Evolutionary conservation across 23 tunicate species (phyloP), one percentile per base, ranked within the genome.

Genomic region (Ascidia mentula): DNA sequence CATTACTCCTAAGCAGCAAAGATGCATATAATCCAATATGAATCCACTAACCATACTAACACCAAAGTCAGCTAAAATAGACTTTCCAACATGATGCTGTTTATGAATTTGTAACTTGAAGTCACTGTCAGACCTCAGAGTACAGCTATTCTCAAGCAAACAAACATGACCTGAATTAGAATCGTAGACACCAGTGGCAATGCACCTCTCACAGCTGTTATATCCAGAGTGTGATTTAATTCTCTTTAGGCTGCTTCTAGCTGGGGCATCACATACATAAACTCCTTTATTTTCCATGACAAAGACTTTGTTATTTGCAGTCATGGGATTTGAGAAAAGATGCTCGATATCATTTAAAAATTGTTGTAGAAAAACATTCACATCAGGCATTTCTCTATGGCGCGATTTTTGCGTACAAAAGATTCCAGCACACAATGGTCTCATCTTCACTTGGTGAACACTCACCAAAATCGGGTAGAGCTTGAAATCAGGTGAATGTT

Each of bases 241-340:
- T 17, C 73, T 40, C 72, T 85, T 85, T 3, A 85, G 72, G 36
- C 71, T 71, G 2, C 78, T 34, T 15, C 89, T 46, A 34, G 89
- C 89, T n/a, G 89, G 89, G 34, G 89, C 89, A 78, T 85, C 89
- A 85, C 89, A 85, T 18, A 85, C 53, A 71, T 77, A 77, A n/a
- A 79, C 38, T 20, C 69, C 70, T 24, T 77, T 45, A 45, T 77
- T 77, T 1, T 9, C 40, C 38, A 37, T 28, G 18, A 22, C 6
- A 75, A 75, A 38, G 1, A 2, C 6, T 36, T 4, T 32, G 40
- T 39, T 4, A 75, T 36, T 36, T 30, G 18, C n/a, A 39, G 37
- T 30, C 4, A 75, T 30, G 18, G n/a, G n/a, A 22, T 39, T 26
- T 53, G 65, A 20, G 22, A 20, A 20, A 20, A 53, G 24, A 5